Evolutionary conservation across 2,888 invertebrate species (phyloP), one percentile per base, ranked within the genome.

Genomic region (Meiosimyza decipiens): DNA sequence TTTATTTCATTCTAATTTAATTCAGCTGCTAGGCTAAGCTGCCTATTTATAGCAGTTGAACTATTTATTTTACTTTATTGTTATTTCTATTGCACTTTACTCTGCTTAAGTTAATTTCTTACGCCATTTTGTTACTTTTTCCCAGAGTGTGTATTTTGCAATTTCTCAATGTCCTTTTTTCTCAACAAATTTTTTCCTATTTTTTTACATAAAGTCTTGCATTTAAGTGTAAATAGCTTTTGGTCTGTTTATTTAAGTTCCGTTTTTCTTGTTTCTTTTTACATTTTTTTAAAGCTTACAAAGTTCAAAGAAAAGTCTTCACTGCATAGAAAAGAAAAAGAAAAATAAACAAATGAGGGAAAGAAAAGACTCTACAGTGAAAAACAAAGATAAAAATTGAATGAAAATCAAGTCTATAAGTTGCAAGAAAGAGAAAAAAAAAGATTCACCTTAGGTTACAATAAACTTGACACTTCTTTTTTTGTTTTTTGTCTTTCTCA

Each of bases 381-480:
- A 63, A 67, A 68, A 49, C 62, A 68, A 51, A 49, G 52, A 63
- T 15, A 9, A 55, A 28, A 16, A 18, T 22, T 6, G 12, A 62
- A 69, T 64, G 69, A 55, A 59, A 59, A 57, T 62, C 62, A 63
- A 68, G 64, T 74, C 59, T 18, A 49, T 67, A 67, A 60, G 18
- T 60, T 69, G 60, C 65, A 64, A 65, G 54, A 54, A 67, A 66
- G 62, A 73, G 28, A 50, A 67, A 47, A 63, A 16, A 13, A 50
- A 62, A 50, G 51, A 28, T 71, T 64, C 55, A 64, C 64, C 55
- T 71, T 54, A 71, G 71, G 67, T 67, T 57, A 71, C 71, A 73
- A 63, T 55, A 71, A 75, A 18, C 47, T 60, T 47, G 69, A 47
- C 55, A 50, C 64, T 52, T 68, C 9, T 6, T 63, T 66, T 60